Evolutionary conservation across 2,113 vertebrate species (phyloP).

Genomic region (Macquaria ambigua): DNA sequence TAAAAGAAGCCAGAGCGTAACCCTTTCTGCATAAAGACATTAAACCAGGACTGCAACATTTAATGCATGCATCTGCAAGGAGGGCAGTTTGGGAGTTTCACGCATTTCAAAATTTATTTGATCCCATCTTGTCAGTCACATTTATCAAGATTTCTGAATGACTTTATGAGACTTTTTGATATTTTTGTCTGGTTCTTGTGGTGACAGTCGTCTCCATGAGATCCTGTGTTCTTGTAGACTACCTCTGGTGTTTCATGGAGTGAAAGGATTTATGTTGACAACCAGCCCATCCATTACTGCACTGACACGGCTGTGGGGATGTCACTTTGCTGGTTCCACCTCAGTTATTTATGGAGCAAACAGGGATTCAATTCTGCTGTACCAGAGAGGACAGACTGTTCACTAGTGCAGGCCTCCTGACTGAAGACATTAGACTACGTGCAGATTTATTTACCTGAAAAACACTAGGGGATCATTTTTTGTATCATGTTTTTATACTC

Average conservation of each 20-base stretch:
- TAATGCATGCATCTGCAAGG: not conserved
- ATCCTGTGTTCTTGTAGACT: constrained; percentile 29
- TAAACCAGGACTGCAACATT: not conserved
- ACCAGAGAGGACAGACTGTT: constrained; percentile 13
- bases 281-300: constrained; percentile 60
- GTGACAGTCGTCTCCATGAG: constrained; percentile 18
- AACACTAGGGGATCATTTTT: not conserved
- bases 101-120: constrained; percentile 1
- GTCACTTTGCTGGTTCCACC: constrained; percentile 62
- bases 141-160: not conserved
- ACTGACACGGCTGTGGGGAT: constrained; percentile 35
- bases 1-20: not conserved
- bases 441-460: not conserved
- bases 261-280: constrained; percentile 73
- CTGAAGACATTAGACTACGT: not conserved
- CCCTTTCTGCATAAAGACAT: constrained; percentile 2
- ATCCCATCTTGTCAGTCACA: constrained; percentile 6
- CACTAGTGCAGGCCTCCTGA: not conserved
- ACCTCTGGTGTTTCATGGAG: constrained; percentile 59
- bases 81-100: not conserved
- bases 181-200: not conserved
- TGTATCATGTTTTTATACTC: not conserved
- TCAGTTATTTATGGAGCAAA: constrained; percentile 60
- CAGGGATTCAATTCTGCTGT: constrained; percentile 25
- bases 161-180: not conserved